Evolutionary conservation across 2,113 vertebrate species (phyloP).

Genomic region (Clarias macrocephalus): DNA sequence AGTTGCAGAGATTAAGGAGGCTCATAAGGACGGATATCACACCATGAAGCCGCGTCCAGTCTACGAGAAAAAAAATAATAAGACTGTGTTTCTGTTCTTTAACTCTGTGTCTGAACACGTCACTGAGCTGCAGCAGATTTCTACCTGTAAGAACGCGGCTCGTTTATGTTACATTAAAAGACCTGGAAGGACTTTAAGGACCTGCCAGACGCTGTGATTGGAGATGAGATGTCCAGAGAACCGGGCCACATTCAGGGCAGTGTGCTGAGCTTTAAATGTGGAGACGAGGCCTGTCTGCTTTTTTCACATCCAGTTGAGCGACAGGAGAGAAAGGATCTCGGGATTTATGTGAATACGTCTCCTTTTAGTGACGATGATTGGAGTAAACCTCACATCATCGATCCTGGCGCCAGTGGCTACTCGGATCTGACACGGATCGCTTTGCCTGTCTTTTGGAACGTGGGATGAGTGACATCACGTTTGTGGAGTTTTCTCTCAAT

Average conservation of each 20-base stretch:
- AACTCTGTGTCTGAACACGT: no score
- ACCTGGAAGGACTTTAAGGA: conserved; percentile 81
- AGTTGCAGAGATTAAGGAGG: no score
- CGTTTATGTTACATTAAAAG: conserved; percentile 84
- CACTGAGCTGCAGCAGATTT: conserved; percentile 78
- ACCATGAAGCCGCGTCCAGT: conserved; percentile 79
- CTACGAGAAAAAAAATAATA: conserved; percentile 69
- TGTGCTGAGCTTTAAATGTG: conserved; percentile 79
- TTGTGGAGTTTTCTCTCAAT: conserved; percentile 67
- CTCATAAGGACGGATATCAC: no score
- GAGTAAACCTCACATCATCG: conserved; percentile 77
- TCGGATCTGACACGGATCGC: conserved; percentile 80
- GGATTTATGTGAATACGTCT: conserved; percentile 80
- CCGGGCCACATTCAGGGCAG: conserved; percentile 94
- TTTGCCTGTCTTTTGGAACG: conserved; percentile 88
- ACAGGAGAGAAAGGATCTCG: conserved; percentile 74
- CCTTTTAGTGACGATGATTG: conserved; percentile 57
- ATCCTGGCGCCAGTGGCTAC: conserved; percentile 82
- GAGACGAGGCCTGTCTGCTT: conserved; percentile 76
- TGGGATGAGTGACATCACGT: conserved; percentile 73
- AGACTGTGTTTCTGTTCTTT: no score
- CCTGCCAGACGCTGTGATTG: conserved; percentile 82
- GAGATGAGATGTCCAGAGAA: no score
- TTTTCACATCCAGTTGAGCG: conserved; percentile 84
- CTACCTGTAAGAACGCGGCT: conserved; percentile 78